A percentile compares a stretch with the other conserved stretches of the same genome.
phyloP scores from a whole-genome alignment of 1,140 invertebrate species.

The Drosophila ercepeae region DNA sequence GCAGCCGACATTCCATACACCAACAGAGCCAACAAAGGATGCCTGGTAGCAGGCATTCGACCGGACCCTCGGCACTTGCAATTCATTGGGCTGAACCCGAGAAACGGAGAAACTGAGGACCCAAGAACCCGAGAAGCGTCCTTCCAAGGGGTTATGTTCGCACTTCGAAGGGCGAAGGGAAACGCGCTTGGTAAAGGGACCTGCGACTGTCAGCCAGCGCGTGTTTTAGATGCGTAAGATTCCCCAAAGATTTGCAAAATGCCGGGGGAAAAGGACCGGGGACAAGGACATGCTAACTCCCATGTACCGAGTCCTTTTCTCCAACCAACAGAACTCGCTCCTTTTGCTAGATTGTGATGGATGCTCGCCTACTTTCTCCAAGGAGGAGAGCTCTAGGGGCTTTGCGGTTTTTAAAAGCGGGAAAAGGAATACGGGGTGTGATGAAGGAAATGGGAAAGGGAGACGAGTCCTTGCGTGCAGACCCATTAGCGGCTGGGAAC shows the following conservation, averaged over 20 bases:
- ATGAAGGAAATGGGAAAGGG: slow-evolving; percentile 4
- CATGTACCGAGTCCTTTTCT: slow-evolving; percentile 3
- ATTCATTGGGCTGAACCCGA: slow-evolving; percentile 35
- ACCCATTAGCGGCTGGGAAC: slow-evolving; percentile 60
- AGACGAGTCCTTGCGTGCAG: slow-evolving; percentile 28
- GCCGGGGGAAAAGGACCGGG: slow-evolving; percentile 15
- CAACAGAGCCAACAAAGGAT: slow-evolving; percentile 22
- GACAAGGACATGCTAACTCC: slow-evolving; percentile 27
- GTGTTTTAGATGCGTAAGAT: slow-evolving; percentile 73
- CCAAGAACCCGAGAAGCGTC: slow-evolving; percentile 27
- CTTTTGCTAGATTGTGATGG: slow-evolving; percentile 42
- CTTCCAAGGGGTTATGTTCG: slow-evolving; percentile 65
- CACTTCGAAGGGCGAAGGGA: not conserved
- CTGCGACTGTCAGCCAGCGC: slow-evolving; percentile 54
- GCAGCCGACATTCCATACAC: slow-evolving; percentile 33
- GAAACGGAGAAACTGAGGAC: slow-evolving; percentile 45
- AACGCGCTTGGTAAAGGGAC: not conserved
- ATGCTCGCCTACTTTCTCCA: slow-evolving; percentile 26
- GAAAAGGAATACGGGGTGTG: not conserved
- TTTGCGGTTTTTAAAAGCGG: slow-evolving; percentile 17
- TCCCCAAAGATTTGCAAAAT: slow-evolving; percentile 70
- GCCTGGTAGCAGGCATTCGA: not conserved
- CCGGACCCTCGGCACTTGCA: slow-evolving; percentile 39
- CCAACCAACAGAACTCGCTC: slow-evolving; percentile 7
- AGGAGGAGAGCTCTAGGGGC: slow-evolving; percentile 8